phyloP scores from a whole-genome alignment of 1,140 invertebrate genomes.

The Leptinotarsa undecemlineata region DNA sequence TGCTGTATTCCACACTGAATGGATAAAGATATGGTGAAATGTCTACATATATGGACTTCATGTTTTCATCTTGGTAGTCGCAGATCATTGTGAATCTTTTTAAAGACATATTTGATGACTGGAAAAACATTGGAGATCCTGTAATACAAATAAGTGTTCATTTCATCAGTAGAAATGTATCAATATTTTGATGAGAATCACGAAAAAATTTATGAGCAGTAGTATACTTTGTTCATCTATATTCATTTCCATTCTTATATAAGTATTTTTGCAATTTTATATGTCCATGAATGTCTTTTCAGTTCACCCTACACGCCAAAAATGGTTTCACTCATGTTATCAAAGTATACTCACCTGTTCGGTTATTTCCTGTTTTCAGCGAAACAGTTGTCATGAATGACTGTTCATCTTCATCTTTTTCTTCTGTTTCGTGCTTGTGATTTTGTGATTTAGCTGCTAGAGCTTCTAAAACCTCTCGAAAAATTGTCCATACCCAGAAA shows the following conservation, averaged over 20 bases:
- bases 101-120: constrained; percentile 18
- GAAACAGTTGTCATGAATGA: too few relatives aligned
- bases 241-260: too few relatives aligned
- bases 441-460: constrained; percentile 40
- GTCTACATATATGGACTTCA: constrained; percentile 61
- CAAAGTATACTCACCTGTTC: too few relatives aligned
- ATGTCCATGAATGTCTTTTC: too few relatives aligned
- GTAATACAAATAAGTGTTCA: not conserved
- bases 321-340: too few relatives aligned
- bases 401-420: not conserved
- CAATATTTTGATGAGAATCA: too few relatives aligned
- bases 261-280: too few relatives aligned
- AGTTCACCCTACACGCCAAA: too few relatives aligned
- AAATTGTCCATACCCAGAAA: constrained; percentile 74
- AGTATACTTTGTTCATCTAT: too few relatives aligned
- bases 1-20: constrained; percentile 75
- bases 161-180: too few relatives aligned
- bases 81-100: constrained; percentile 44
- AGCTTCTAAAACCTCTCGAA: constrained; percentile 68
- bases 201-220: too few relatives aligned
- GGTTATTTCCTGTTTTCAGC: too few relatives aligned
- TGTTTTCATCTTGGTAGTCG: constrained; percentile 48
- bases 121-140: not conserved
- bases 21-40: constrained; percentile 73
- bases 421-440: constrained; percentile 8